These are phyloP conservation scores for Reticulitermes lucifugus DNA, from an alignment of 2,888 invertebrate species.

Conservation along the genomic window DNA sequence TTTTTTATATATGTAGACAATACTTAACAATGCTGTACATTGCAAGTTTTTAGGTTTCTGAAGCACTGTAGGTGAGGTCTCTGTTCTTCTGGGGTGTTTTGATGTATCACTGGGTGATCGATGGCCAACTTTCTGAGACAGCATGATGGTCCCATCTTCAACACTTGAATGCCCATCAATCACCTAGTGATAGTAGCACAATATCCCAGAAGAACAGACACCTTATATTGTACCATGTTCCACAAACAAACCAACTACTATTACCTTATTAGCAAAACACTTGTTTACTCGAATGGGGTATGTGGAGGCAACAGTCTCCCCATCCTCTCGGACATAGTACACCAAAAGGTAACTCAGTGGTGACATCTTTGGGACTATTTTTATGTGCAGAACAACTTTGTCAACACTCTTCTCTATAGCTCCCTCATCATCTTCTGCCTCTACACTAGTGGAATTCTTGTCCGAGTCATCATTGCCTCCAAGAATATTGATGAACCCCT, in stretches of 20 bases:
- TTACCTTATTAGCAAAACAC: slow-evolving; percentile 71
- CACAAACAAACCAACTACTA: background rate
- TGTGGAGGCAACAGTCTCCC: slow-evolving; percentile 70
- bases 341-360: slow-evolving; percentile 68
- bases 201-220: no score
- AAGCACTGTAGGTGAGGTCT: no score
- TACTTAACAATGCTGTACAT: no score
- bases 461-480: slow-evolving; percentile 26
- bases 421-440: background rate
- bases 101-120: no score
- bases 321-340: slow-evolving; percentile 68
- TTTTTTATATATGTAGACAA: no score
- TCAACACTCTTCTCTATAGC: slow-evolving; percentile 35
- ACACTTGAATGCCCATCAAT: no score
- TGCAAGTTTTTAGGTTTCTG: no score
- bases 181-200: no score
- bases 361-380: slow-evolving; percentile 67
- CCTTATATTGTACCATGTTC: no score
- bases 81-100: no score
- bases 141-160: no score
- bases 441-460: slow-evolving; percentile 6
- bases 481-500: slow-evolving; percentile 35
- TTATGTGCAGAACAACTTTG: slow-evolving; percentile 56
- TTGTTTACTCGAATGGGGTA: slow-evolving; percentile 68
- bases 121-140: no score